Evolutionary conservation across 92 coral and sea anemone genomes (phyloP), one percentile per base, ranked within the genome.

Genomic region (Bergia puertoricense): DNA sequence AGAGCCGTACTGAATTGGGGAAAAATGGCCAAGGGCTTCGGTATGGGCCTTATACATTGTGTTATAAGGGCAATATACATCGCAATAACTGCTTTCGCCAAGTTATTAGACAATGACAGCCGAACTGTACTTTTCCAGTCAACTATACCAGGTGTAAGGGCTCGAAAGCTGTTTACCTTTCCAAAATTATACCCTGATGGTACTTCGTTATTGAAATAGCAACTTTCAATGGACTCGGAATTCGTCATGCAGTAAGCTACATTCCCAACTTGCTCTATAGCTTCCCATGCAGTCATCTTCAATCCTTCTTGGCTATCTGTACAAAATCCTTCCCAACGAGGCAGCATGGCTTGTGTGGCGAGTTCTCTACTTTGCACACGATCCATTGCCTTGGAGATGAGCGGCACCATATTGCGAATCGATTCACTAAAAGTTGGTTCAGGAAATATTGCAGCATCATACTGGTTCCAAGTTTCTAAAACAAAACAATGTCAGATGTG

Each of bases 301-400:
- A 14, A 0, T 22, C 85, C 85, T 59, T 81, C 85, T 62, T 81
- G 73, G 14, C 74, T 18, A 39, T 62, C 74, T 16, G 54, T 81
- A 41, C 85, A 81, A 37, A 81, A 81, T 20, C 85, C 85, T 62
- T 81, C 85, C 85, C 85, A 81, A 1, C 85, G 85, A 4, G 85
- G 85, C 15, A 81, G 51, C 85, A 81, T 81, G 48, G 85, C 85
- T 10, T 59, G 48, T 13, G 85, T 81, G 1, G 85, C 85, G 18
- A 81, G 14, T 81, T 81, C 85, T 40, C 85, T 20, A 62, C 85
- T 81, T 2, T 59, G 74, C 0, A 81, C 74, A 16, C 2, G 15
- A 81, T 81, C 85, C 85, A 59, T 62, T 62, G 85, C 75, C 54
- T 62, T 81, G 14, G 77, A 9, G 46, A 81, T 0, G 51, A 16